These are phyloP conservation scores for Drosophila paranaensis DNA, from an alignment of 2,888 invertebrate genomes.

Conservation along the genomic window DNA sequence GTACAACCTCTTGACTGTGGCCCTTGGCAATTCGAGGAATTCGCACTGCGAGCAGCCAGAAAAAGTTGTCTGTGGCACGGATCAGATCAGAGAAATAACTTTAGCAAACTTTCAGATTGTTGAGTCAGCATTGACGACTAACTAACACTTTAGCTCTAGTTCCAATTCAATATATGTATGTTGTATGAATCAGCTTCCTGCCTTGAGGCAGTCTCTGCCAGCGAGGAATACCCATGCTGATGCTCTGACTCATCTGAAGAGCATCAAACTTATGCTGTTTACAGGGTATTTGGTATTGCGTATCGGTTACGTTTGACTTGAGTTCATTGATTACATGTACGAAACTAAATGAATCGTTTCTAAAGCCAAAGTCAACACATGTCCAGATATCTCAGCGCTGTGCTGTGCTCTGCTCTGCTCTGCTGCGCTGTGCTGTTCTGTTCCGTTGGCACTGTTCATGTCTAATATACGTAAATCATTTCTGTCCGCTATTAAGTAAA, in stretches of 20 bases:
- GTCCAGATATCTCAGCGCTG: constrained; percentile 14
- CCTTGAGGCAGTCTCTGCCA: background rate
- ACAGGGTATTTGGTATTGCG: constrained; percentile 38
- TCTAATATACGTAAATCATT: constrained; percentile 39
- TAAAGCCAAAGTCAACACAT: constrained; percentile 43
- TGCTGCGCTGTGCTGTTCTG: background rate
- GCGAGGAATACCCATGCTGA: background rate
- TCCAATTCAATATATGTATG: background rate
- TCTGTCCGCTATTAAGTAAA: constrained; percentile 44
- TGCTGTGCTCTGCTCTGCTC: background rate
- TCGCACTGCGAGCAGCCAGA: background rate
- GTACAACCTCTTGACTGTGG: background rate
- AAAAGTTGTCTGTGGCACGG: background rate
- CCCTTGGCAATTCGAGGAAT: background rate
- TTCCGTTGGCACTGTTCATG: constrained; percentile 15
- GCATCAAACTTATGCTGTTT: background rate
- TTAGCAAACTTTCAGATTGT: background rate
- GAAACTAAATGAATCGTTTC: constrained; percentile 55
- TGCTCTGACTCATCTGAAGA: background rate
- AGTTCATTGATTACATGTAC: constrained; percentile 44
- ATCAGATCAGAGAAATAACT: background rate
- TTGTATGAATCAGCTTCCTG: background rate
- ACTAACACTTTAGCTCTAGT: background rate
- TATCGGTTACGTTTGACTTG: constrained; percentile 29
- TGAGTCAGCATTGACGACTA: too few relatives aligned